These are phyloP conservation scores for Gambusia affinis DNA, from an alignment of 2,113 vertebrate species.

Conservation along the genomic window DNA sequence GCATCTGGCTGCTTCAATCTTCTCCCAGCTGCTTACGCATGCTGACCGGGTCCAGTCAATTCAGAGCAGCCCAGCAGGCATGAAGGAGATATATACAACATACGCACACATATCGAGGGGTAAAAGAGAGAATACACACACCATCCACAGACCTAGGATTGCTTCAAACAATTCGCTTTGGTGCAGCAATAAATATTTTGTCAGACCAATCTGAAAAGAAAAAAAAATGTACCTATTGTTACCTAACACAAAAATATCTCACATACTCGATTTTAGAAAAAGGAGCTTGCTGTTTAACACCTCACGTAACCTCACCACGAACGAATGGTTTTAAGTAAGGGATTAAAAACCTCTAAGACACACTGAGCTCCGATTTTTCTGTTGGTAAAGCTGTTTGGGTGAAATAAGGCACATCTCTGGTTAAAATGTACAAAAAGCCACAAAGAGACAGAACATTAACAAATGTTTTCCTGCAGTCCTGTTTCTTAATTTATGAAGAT, in stretches of 20 bases:
- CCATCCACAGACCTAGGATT: background rate
- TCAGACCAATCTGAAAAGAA: background rate
- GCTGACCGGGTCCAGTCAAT: constrained; percentile 74
- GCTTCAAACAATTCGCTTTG: background rate
- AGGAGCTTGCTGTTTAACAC: background rate
- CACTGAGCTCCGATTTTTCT: background rate
- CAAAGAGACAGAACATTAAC: too few species aligned
- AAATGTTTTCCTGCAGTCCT: background rate
- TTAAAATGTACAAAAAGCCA: too few species aligned
- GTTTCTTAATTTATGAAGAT: background rate
- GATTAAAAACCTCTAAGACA: background rate
- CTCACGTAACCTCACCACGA: background rate
- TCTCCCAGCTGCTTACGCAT: constrained; percentile 80
- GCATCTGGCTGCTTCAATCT: constrained; percentile 79
- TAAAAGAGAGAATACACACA: constrained; percentile 29
- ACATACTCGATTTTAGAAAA: background rate
- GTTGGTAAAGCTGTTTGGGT: background rate
- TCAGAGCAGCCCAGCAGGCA: constrained; percentile 62
- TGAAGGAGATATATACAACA: constrained; percentile 22
- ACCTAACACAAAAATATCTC: background rate
- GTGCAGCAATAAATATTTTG: background rate
- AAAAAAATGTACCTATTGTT: background rate
- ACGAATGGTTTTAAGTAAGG: background rate
- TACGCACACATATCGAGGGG: background rate
- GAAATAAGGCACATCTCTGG: background rate